Conservation (phyloP, 2,888 invertebrate genomes). For the Chesias legatella region DNA sequence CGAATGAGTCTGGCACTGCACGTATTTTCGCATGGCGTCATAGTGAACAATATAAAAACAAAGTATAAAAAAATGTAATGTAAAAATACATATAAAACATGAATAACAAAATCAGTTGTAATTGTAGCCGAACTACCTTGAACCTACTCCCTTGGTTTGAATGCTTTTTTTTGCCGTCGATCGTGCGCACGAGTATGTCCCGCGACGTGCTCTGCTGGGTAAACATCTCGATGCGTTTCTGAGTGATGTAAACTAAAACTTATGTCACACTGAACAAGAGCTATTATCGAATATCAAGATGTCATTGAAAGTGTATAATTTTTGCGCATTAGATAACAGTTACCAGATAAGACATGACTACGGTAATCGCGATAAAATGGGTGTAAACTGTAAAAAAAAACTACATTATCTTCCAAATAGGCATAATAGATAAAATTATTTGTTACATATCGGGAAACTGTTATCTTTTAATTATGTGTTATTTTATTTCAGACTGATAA, state of each 20-base stretch:
- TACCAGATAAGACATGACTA: conserved; percentile 11
- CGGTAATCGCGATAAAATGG: background rate
- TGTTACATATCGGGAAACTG: too few relatives aligned
- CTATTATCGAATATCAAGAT: background rate
- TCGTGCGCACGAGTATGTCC: conserved; percentile 1
- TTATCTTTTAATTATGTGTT: too few relatives aligned
- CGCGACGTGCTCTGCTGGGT: conserved; percentile 9
- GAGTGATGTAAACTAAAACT: conserved; percentile 3
- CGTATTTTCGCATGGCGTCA: too few relatives aligned
- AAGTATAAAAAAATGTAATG: too few relatives aligned
- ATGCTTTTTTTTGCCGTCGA: conserved; percentile 1
- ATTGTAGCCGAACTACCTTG: background rate
- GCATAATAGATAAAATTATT: too few relatives aligned
- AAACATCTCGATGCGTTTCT: conserved; percentile 8
- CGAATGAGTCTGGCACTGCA: too few relatives aligned
- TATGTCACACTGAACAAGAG: background rate
- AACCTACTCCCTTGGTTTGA: too few relatives aligned
- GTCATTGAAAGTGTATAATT: conserved; percentile 11
- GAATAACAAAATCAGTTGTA: too few relatives aligned
- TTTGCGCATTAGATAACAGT: conserved; percentile 8
- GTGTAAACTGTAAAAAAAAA: background rate
- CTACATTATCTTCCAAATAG: too few relatives aligned
- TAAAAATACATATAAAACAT: too few relatives aligned
- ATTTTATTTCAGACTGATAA: too few relatives aligned
- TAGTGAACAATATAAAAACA: too few relatives aligned